Evolutionary conservation across 2,888 invertebrate species (phyloP).

Genomic region (Diplolepis rosae): DNA sequence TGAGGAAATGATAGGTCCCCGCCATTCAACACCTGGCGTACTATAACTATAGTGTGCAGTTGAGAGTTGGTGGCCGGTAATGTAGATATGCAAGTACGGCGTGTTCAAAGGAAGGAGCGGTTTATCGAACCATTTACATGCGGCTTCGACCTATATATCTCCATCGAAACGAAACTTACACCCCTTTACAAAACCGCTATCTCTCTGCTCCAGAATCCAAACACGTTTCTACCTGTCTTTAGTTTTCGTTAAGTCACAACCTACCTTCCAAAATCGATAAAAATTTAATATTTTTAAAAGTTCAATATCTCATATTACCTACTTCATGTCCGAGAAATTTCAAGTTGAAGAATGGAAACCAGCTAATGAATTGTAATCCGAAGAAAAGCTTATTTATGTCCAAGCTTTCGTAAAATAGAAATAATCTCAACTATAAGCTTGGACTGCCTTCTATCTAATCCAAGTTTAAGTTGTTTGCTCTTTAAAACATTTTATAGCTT

Average conservation of each 20-base stretch:
- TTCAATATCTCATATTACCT: background rate
- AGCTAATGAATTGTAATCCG: background rate
- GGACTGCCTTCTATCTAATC: slow-evolving; percentile 9
- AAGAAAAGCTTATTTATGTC: background rate
- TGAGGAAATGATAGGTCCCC: slow-evolving; percentile 54
- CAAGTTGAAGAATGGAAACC: too few species aligned
- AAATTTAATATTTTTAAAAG: background rate
- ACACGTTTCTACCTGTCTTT: slow-evolving; percentile 24
- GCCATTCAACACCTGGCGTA: slow-evolving; percentile 42
- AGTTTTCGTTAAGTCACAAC: slow-evolving; percentile 12
- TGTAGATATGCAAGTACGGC: slow-evolving; percentile 9
- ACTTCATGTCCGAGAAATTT: background rate
- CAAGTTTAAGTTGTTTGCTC: slow-evolving; percentile 9
- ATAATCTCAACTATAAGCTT: background rate
- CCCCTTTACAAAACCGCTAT: background rate
- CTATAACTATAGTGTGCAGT: slow-evolving; percentile 23
- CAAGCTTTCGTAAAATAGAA: background rate
- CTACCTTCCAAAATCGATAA: background rate
- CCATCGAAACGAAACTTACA: slow-evolving; percentile 15
- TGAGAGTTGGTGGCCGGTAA: slow-evolving; percentile 31
- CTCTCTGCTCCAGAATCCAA: slow-evolving; percentile 14
- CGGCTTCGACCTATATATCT: slow-evolving; percentile 21
- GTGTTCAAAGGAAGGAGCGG: slow-evolving; percentile 31
- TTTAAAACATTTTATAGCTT: slow-evolving; percentile 2
- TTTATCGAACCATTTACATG: slow-evolving; percentile 42